Conservation (phyloP, 2,888 invertebrate species). For the Holacanthella duospinosa region DNA sequence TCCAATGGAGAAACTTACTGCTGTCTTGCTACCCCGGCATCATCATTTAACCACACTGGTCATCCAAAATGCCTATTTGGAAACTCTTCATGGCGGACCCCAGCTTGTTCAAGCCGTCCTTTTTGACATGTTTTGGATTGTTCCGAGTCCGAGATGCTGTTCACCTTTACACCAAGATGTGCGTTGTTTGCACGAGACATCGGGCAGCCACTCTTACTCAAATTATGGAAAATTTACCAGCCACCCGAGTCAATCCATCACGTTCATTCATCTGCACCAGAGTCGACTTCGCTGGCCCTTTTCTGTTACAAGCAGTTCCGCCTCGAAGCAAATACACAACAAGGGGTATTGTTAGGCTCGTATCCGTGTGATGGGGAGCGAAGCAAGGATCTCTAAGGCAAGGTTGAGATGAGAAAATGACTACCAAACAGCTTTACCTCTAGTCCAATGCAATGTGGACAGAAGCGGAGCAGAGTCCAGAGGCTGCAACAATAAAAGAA, state of each 20-base stretch:
- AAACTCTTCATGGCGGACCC: background rate
- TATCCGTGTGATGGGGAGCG: too few species aligned
- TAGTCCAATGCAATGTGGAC: too few species aligned
- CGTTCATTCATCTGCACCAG: constrained; percentile 35
- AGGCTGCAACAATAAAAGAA: too few species aligned
- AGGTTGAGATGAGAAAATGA: too few species aligned
- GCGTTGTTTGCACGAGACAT: background rate
- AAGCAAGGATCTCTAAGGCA: too few species aligned
- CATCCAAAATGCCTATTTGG: background rate
- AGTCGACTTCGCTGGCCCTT: constrained; percentile 26
- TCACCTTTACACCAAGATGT: background rate
- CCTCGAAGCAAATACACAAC: constrained; percentile 19
- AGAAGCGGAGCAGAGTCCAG: too few species aligned
- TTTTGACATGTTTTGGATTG: background rate
- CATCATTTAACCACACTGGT: background rate
- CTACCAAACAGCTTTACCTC: too few species aligned
- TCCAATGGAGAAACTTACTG: background rate
- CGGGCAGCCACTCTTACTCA: background rate
- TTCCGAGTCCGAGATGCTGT: too few species aligned
- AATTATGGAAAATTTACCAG: constrained; percentile 22
- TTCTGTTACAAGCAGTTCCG: constrained; percentile 17
- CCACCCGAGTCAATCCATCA: constrained; percentile 24
- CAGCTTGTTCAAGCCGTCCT: background rate
- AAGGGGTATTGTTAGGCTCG: too few species aligned
- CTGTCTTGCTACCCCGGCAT: background rate